These are phyloP conservation scores for Eurystomus glaucurus DNA, from an alignment of 2,797 vertebrate species.

Conservation along the genomic window DNA sequence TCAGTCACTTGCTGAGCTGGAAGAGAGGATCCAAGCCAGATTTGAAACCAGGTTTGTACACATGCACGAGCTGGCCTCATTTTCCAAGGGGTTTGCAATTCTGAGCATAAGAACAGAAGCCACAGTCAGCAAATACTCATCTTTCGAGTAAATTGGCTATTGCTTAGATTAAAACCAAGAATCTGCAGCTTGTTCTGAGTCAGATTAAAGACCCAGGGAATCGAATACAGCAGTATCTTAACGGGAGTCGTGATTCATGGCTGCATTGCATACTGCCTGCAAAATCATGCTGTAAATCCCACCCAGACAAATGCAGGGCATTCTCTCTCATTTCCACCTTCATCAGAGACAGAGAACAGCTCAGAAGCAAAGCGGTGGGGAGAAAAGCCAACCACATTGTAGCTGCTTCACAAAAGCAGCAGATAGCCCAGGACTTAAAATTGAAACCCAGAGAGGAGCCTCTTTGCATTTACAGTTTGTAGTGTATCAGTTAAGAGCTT, in stretches of 20 bases:
- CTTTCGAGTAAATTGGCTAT: neutral
- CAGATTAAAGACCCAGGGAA: slow-evolving; percentile 8
- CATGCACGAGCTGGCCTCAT: neutral
- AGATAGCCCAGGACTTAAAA: neutral
- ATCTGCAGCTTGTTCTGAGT: neutral
- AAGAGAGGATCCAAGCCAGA: slow-evolving; percentile 42
- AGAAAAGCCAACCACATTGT: neutral
- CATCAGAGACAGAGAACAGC: neutral
- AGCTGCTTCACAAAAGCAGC: neutral
- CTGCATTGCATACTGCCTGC: neutral
- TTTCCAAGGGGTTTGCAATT: neutral
- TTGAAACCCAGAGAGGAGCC: neutral
- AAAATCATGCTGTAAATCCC: neutral
- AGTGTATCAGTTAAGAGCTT: neutral
- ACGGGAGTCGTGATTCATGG: slow-evolving; percentile 37
- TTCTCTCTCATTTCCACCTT: neutral
- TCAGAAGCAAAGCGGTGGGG: neutral
- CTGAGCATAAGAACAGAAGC: neutral
- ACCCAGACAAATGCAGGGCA: neutral
- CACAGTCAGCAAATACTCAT: slow-evolving; percentile 15
- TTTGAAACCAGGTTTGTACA: slow-evolving; percentile 35
- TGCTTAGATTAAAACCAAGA: slow-evolving; percentile 38
- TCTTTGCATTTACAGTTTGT: neutral
- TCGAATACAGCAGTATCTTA: neutral
- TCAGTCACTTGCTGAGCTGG: slow-evolving; percentile 58